phyloP scores from a whole-genome alignment of 2,888 invertebrate species.

The Parnassius apollo region DNA sequence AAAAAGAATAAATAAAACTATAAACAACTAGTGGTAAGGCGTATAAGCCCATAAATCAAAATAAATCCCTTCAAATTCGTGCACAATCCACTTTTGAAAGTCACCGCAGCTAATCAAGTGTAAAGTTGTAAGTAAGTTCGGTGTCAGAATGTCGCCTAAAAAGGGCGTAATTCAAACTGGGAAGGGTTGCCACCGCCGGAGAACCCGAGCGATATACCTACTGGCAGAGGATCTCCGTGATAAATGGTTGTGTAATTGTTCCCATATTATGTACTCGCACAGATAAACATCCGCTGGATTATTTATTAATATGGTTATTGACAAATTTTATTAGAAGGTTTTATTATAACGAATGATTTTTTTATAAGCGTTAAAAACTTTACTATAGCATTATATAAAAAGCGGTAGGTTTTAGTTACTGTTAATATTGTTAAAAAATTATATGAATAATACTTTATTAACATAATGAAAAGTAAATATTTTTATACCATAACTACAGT shows the following conservation, averaged over 20 bases:
- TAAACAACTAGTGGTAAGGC: neutral
- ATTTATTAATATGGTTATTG: constrained; percentile 31
- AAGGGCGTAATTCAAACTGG: constrained; percentile 57
- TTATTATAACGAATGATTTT: neutral
- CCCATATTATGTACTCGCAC: constrained; percentile 69
- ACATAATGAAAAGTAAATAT: too few species aligned
- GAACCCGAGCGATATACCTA: constrained; percentile 65
- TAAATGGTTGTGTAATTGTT: constrained; percentile 75
- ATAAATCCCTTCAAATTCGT: constrained; percentile 42
- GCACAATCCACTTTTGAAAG: constrained; percentile 48
- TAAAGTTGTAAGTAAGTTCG: constrained; percentile 61
- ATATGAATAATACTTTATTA: too few species aligned
- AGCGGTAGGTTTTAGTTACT: neutral
- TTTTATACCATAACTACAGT: too few species aligned
- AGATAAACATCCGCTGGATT: constrained; percentile 47
- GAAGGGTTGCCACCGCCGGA: constrained; percentile 61
- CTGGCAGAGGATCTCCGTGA: constrained; percentile 64
- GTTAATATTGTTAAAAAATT: neutral
- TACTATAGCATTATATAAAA: too few species aligned
- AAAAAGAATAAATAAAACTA: too few species aligned
- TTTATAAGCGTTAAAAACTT: too few species aligned
- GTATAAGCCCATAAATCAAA: constrained; percentile 22
- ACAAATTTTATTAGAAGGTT: constrained; percentile 28
- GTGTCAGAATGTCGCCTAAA: constrained; percentile 40
- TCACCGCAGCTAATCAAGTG: constrained; percentile 67